Base-by-base conservation (phyloP, 2,888 invertebrate species). In the Hedya salicella region DNA sequence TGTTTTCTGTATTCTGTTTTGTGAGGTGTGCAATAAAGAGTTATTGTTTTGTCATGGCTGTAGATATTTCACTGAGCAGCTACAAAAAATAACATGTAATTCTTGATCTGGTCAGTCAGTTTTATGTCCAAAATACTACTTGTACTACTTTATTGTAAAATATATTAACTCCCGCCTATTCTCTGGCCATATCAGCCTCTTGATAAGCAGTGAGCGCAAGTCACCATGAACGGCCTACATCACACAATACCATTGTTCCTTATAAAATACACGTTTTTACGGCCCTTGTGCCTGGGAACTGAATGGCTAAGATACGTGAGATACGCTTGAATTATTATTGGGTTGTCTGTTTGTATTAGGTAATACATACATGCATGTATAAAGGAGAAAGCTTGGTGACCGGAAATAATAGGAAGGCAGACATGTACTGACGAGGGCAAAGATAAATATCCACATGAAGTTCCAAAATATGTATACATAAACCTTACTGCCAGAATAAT, bases 141-240 rank as follows among this genome's bases (percentile, higher is more conserved):
- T 2, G 4, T 44, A 3, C 16, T 21, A 19, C 19, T 1, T 11
- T 19, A 8, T 46, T 46, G 13, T 6, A 25, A 4, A 25, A 25
- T 25, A 9, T 36, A 1, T 36, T 36, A 4, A 25, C 4, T 6
- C 8, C 14, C 65, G 59, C 59, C 3, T 0, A 1, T 30, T 25
- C 21, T 6, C 6, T 46, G 59, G 59, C 65, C 59, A 4, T 17
- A 13, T 16, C 36, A 21, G 48, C 52, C 59, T 53, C 59, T 65
- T 59, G 57, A 52, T 64, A 64, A 64, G 44, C 64, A 32, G 17
- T 46, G 53, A 14, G 73, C 61, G 74, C 76, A 72, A 77, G 77
- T 75, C 76, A 74, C 70, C 54, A 67, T 69, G 69, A 70, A 48
- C 42, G 44, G 30, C 64, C 53, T 25, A 68, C 67, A 60, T 66